phyloP scores from a whole-genome alignment of 2,888 invertebrate genomes.

The Ceraclea dissimilis region DNA sequence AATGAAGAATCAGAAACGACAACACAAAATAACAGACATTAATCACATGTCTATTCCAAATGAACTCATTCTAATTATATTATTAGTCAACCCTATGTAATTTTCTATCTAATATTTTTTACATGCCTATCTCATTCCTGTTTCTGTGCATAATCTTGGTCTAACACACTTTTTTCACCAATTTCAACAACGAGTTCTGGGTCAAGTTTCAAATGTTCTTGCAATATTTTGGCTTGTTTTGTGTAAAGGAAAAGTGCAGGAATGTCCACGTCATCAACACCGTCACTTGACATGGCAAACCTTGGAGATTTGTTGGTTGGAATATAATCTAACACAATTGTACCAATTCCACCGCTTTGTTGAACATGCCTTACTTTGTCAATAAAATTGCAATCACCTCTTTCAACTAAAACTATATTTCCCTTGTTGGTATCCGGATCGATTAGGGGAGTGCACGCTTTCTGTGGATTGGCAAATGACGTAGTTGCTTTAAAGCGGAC shows the following conservation, averaged over 20 bases:
- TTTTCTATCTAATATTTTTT: too few species aligned
- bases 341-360: constrained; percentile 72
- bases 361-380: constrained; percentile 85
- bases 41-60: too few species aligned
- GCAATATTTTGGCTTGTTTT: constrained; percentile 64
- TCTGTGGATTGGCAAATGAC: constrained; percentile 60
- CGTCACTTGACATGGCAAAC: constrained; percentile 97
- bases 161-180: constrained; percentile 11
- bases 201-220: constrained; percentile 41
- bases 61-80: too few species aligned
- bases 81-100: too few species aligned
- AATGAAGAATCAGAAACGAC: too few species aligned
- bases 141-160: neutral
- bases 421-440: constrained; percentile 56
- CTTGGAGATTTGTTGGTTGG: constrained; percentile 67
- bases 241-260: constrained; percentile 87
- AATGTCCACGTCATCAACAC: constrained; percentile 75
- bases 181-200: constrained; percentile 9
- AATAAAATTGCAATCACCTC: constrained; percentile 93
- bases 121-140: too few species aligned
- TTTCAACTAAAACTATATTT: constrained; percentile 75
- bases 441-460: constrained; percentile 53
- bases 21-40: too few species aligned
- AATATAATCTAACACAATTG: constrained; percentile 80
- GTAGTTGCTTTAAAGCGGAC: constrained; percentile 58